Percentiles rank a stretch among this genome's conserved stretches.
These are phyloP conservation scores for Hypocryptadius cinnamomeus DNA, from an alignment of 2,113 vertebrate genomes.

Conservation along the genomic window DNA sequence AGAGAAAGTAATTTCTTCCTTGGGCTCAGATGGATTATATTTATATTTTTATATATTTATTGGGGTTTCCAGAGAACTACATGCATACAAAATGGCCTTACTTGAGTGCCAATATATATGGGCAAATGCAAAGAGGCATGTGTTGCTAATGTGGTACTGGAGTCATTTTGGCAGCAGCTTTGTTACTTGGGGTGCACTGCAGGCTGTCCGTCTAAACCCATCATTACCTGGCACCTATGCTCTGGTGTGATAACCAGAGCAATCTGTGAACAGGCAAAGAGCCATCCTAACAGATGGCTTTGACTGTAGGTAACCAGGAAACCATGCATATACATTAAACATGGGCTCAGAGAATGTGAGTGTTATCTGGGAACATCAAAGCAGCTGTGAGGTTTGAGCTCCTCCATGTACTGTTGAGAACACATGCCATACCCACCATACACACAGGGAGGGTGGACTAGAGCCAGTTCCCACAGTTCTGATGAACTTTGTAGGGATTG, in stretches of 20 bases:
- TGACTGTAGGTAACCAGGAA: constrained; percentile 35
- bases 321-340: constrained; percentile 38
- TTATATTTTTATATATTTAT: background rate
- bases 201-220: constrained; percentile 53
- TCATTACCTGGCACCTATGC: constrained; percentile 56
- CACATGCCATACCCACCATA: background rate
- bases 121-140: constrained; percentile 12
- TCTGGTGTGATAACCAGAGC: constrained; percentile 36
- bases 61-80: background rate
- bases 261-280: constrained; percentile 51
- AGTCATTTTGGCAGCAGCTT: constrained; percentile 34
- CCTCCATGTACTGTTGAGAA: background rate
- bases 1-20: background rate
- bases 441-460: background rate
- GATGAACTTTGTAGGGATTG: background rate
- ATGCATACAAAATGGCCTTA: background rate
- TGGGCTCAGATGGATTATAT: background rate
- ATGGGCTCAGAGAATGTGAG: background rate
- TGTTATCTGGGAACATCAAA: constrained; percentile 22
- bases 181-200: background rate
- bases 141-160: background rate
- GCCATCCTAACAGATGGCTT: constrained; percentile 57
- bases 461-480: background rate
- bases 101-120: background rate
- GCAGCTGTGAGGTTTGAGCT: constrained; percentile 10